phyloP scores from a whole-genome alignment of 2,888 invertebrate species.

The Baccha elongata region DNA sequence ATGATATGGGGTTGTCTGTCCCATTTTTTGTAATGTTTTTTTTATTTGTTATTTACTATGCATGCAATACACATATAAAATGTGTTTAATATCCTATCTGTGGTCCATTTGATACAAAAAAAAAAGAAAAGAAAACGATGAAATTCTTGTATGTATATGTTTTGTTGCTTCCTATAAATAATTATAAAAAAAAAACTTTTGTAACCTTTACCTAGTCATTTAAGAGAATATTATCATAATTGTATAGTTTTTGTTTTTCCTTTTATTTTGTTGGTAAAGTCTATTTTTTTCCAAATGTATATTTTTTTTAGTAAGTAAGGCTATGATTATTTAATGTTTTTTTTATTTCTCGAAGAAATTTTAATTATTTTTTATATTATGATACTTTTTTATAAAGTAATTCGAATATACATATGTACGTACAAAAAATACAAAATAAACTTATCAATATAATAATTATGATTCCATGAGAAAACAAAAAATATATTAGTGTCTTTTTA shows the following conservation, averaged over 20 bases:
- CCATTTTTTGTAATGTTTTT: conserved; percentile 7
- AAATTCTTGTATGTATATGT: conserved; percentile 14
- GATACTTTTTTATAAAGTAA: conserved; percentile 13
- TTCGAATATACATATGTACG: conserved; percentile 30
- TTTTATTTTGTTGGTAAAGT: conserved; percentile 8
- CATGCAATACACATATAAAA: not conserved
- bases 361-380: not conserved
- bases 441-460: conserved; percentile 32
- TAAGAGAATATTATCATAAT: conserved; percentile 34
- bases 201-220: conserved; percentile 59
- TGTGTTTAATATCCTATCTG: conserved; percentile 35
- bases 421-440: conserved; percentile 23
- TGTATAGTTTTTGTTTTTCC: conserved; percentile 11
- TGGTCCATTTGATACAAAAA: conserved; percentile 49
- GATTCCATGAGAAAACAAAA: conserved; percentile 25
- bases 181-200: conserved; percentile 19
- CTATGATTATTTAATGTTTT: conserved; percentile 43
- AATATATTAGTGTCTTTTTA: conserved; percentile 30
- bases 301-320: conserved; percentile 13
- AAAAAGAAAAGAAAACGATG: not conserved
- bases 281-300: conserved; percentile 11
- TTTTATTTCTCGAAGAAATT: conserved; percentile 54
- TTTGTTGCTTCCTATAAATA: conserved; percentile 41
- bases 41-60: conserved; percentile 15
- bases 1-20: not conserved